Evolutionary conservation across 1,140 invertebrate genomes (phyloP).

Genomic region (Drosophila eugracilis): DNA sequence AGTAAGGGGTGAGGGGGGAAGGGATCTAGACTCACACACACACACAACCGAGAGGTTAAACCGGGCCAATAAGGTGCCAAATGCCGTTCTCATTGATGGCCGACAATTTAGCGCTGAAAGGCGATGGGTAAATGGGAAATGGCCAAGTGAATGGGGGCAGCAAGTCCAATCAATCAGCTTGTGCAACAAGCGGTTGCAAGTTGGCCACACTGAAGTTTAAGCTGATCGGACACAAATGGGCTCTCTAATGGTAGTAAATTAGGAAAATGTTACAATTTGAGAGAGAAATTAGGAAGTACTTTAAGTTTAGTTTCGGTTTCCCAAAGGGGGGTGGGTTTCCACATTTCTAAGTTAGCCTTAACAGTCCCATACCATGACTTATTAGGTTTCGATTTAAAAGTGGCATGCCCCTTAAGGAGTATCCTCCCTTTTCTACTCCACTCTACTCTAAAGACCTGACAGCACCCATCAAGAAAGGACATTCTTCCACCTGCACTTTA

Average conservation of each 20-base stretch:
- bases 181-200: conserved; percentile 45
- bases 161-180: conserved; percentile 35
- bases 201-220: not conserved
- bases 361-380: too few species aligned
- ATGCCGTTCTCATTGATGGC: conserved; percentile 35
- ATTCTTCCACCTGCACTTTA: not conserved
- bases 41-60: conserved; percentile 9
- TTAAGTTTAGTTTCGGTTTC: too few species aligned
- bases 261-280: not conserved
- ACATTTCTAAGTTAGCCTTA: too few species aligned
- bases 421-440: too few species aligned
- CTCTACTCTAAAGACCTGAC: too few species aligned
- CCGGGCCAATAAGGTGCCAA: conserved; percentile 43
- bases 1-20: not conserved
- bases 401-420: too few species aligned
- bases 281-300: too few species aligned
- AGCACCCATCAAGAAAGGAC: not conserved
- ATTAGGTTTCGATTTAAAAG: too few species aligned
- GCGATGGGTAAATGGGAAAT: not conserved
- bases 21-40: conserved; percentile 10
- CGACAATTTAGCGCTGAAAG: conserved; percentile 36
- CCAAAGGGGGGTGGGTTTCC: too few species aligned
- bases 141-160: not conserved
- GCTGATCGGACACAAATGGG: conserved; percentile 4
- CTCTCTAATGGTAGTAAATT: not conserved